Conservation (phyloP, 2,888 invertebrate genomes). For the Noctua pronuba region DNA sequence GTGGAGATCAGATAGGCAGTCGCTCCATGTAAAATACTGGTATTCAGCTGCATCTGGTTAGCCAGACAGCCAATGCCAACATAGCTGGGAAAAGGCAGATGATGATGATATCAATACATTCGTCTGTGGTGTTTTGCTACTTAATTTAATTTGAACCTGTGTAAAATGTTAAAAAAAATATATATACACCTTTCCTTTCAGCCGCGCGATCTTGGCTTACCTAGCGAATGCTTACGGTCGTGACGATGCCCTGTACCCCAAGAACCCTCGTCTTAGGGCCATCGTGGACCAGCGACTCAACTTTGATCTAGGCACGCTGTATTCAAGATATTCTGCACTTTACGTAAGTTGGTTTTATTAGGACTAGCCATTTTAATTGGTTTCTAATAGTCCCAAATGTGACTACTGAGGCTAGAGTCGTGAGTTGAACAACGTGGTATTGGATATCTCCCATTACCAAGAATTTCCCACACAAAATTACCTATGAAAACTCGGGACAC, state of each 20-base stretch:
- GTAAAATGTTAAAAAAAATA: not conserved
- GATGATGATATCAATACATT: no score
- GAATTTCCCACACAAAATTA: not conserved
- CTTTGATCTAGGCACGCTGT: slow-evolving; percentile 91
- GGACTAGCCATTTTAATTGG: not conserved
- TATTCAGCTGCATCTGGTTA: no score
- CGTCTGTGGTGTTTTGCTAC: no score
- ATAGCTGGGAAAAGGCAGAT: no score
- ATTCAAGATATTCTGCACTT: slow-evolving; percentile 87
- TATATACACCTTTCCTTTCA: slow-evolving; percentile 75
- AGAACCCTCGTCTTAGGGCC: slow-evolving; percentile 91
- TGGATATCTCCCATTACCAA: not conserved
- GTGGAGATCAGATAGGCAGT: no score
- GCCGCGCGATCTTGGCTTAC: slow-evolving; percentile 92
- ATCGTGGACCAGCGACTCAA: slow-evolving; percentile 91
- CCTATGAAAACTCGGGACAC: not conserved
- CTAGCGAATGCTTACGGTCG: slow-evolving; percentile 92
- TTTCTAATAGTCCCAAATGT: not conserved
- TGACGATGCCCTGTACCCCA: slow-evolving; percentile 92
- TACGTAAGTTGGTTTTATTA: slow-evolving; percentile 87
- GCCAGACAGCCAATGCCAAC: no score
- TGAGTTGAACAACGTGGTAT: not conserved
- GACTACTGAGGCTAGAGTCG: not conserved
- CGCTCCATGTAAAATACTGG: no score
- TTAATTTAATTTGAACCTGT: no score